These are phyloP conservation scores for Chanos chanos DNA, from an alignment of 2,797 vertebrate species.

Conservation along the genomic window DNA sequence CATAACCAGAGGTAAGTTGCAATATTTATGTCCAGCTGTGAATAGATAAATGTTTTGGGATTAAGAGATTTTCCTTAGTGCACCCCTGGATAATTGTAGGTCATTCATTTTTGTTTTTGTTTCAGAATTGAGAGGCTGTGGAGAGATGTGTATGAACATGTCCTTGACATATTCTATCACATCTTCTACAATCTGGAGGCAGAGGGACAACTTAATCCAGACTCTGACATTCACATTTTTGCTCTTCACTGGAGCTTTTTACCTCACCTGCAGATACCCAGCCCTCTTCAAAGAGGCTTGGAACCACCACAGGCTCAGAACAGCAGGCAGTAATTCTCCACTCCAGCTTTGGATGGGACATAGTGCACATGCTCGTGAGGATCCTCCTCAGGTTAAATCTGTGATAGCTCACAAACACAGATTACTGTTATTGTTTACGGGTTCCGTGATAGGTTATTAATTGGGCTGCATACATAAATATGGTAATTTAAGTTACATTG, in stretches of 20 bases:
- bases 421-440: too few relatives aligned
- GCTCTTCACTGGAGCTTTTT: neutral
- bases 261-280: neutral
- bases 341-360: neutral
- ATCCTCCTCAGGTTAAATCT: too few relatives aligned
- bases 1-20: neutral
- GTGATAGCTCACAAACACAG: too few relatives aligned
- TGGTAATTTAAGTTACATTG: too few relatives aligned
- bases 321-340: neutral
- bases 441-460: too few relatives aligned
- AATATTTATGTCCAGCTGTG: too few relatives aligned
- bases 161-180: neutral
- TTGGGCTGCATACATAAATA: too few relatives aligned
- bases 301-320: neutral
- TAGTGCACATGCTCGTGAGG: too few relatives aligned
- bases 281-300: slow-evolving; percentile 1
- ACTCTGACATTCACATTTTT: neutral
- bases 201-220: neutral
- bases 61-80: too few relatives aligned
- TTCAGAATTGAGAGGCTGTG: neutral
- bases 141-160: neutral
- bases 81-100: too few relatives aligned
- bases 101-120: too few relatives aligned
- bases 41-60: too few relatives aligned
- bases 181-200: neutral